A percentile compares a stretch with the other conserved stretches of the same genome.
Conservation (phyloP, 2,888 invertebrate species). For the Epinotia nisella region DNA sequence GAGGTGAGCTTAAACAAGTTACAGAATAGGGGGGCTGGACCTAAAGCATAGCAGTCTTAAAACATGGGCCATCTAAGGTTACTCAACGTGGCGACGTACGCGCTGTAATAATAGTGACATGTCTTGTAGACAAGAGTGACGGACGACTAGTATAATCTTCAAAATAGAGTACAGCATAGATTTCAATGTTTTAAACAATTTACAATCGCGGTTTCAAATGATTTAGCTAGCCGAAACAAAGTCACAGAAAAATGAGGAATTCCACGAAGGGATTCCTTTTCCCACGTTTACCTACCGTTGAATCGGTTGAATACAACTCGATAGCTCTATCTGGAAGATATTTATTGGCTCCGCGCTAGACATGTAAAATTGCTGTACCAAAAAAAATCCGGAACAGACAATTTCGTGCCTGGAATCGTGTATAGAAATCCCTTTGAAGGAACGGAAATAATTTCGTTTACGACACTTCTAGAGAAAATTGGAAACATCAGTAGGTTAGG, state of each 20-base stretch:
- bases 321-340: conserved; percentile 11
- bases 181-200: no score
- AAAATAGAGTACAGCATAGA: no score
- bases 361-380: conserved; percentile 28
- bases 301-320: conserved; percentile 14
- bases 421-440: conserved; percentile 25
- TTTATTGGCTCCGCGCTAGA: conserved; percentile 29
- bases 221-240: neutral
- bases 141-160: no score
- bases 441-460: conserved; percentile 34
- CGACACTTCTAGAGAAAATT: conserved; percentile 10
- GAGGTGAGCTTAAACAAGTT: no score
- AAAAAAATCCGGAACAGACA: conserved; percentile 28
- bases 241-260: conserved; percentile 15
- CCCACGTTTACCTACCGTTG: neutral
- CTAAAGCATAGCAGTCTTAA: no score
- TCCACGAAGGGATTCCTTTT: conserved; percentile 19
- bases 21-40: no score
- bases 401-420: conserved; percentile 31
- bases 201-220: neutral
- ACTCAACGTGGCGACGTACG: no score
- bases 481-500: neutral
- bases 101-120: no score
- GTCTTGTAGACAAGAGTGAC: no score
- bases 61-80: no score